A percentile compares a stretch with the other conserved stretches of the same genome.
Conservation (phyloP, 2,888 invertebrate genomes). For the Agonopterix subpropinquella region DNA sequence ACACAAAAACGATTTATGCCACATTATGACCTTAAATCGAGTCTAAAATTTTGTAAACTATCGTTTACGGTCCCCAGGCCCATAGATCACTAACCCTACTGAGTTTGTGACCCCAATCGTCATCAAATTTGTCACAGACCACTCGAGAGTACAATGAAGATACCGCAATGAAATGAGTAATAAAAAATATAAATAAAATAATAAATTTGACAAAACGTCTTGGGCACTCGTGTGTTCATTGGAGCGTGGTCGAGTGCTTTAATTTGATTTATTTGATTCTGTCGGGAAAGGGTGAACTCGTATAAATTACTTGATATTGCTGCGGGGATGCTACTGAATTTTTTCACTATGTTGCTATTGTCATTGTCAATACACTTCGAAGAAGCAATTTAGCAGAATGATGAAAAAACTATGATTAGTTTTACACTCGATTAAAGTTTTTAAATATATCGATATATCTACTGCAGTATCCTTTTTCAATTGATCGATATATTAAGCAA, state of each 20-base stretch:
- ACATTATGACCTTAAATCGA: conserved; percentile 63
- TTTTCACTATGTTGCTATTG: conserved; percentile 18
- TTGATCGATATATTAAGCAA: no score
- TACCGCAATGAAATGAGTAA: conserved; percentile 56
- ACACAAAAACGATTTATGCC: conserved; percentile 55
- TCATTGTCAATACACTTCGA: conserved; percentile 5
- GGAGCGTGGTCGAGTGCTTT: conserved; percentile 66
- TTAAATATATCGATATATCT: no score
- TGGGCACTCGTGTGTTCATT: conserved; percentile 63
- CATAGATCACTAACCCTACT: conserved; percentile 58
- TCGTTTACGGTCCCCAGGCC: conserved; percentile 51
- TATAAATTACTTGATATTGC: conserved; percentile 57
- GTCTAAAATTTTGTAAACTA: conserved; percentile 66
- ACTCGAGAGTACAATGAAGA: conserved; percentile 65
- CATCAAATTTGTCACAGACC: conserved; percentile 75
- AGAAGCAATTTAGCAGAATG: conserved; percentile 25
- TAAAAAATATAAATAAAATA: conserved; percentile 74
- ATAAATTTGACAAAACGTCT: conserved; percentile 76
- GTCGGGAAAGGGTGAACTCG: conserved; percentile 59
- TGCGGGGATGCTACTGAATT: conserved; percentile 24
- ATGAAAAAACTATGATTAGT: conserved; percentile 11
- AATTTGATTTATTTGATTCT: conserved; percentile 73
- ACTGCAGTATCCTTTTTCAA: no score
- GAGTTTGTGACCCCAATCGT: conserved; percentile 55
- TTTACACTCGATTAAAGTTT: no score